A percentile compares a stretch with the other conserved stretches of the same genome.
Evolutionary conservation across 2,113 vertebrate species (phyloP).

Genomic region (Mesitornis unicolor): DNA sequence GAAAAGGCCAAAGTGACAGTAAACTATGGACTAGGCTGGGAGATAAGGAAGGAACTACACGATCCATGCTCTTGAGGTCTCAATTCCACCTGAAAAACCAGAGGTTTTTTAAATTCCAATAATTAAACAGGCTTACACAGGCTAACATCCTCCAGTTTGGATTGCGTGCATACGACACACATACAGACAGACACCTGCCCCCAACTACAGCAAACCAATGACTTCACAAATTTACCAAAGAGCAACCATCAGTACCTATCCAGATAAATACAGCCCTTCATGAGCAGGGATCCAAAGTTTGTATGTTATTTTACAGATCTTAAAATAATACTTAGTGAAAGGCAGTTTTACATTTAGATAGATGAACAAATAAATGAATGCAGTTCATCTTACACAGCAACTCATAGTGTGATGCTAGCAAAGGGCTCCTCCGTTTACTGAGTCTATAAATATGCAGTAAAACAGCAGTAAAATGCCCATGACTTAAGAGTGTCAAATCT

Average conservation of each 20-base stretch:
- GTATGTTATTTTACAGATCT: background rate
- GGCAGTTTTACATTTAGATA: background rate
- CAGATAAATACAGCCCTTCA: background rate
- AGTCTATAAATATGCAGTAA: background rate
- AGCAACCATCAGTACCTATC: background rate
- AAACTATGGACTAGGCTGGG: background rate
- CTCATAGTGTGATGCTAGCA: slow-evolving; percentile 3
- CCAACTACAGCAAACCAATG: background rate
- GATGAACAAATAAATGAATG: background rate
- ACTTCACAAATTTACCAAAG: background rate
- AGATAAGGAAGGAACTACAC: background rate
- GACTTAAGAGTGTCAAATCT: background rate
- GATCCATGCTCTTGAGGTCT: background rate
- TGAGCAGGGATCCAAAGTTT: background rate
- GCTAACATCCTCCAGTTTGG: background rate
- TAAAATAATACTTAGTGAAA: background rate
- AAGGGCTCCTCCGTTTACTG: slow-evolving; percentile 18
- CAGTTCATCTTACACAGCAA: slow-evolving; percentile 22
- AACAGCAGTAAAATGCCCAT: background rate
- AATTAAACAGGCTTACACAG: background rate
- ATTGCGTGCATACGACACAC: background rate
- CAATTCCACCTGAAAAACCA: background rate
- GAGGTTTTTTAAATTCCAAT: background rate
- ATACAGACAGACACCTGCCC: background rate
- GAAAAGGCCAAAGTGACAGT: background rate